Conservation (phyloP, 1,140 invertebrate species). For the Platyura marginata region DNA sequence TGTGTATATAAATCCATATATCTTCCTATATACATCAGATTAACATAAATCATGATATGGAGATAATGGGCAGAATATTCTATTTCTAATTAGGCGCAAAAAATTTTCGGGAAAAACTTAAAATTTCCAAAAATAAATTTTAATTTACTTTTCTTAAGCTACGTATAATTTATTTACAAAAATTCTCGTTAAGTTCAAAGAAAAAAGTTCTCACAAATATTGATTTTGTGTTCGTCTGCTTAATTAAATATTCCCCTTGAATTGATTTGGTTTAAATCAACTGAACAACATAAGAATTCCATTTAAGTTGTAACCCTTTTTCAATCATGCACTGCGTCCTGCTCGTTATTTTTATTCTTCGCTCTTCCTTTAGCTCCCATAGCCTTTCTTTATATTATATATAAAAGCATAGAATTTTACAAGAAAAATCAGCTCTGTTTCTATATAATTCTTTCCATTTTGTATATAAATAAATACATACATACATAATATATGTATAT, state of each 20-base stretch:
- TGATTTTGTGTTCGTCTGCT: not conserved
- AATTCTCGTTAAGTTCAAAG: not conserved
- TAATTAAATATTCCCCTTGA: slow-evolving; percentile 1
- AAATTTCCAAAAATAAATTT: no score
- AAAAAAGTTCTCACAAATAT: not conserved
- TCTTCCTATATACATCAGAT: no score
- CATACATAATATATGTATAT: no score
- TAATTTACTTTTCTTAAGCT: not conserved
- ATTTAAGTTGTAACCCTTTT: slow-evolving; percentile 1
- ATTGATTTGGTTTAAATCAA: not conserved
- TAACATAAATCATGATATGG: no score
- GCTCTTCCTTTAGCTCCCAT: no score
- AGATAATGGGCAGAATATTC: no score
- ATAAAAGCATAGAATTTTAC: not conserved
- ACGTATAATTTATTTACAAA: not conserved
- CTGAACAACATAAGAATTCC: slow-evolving; percentile 1
- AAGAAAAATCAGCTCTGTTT: not conserved
- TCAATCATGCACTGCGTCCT: not conserved
- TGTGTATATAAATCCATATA: no score
- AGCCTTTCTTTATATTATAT: no score
- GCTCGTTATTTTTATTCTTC: not conserved
- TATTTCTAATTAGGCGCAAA: no score
- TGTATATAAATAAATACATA: no score
- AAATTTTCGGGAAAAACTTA: no score
- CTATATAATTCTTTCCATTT: no score